Conservation (phyloP, 2,797 vertebrate species). For the Hafferia zeledoni region DNA sequence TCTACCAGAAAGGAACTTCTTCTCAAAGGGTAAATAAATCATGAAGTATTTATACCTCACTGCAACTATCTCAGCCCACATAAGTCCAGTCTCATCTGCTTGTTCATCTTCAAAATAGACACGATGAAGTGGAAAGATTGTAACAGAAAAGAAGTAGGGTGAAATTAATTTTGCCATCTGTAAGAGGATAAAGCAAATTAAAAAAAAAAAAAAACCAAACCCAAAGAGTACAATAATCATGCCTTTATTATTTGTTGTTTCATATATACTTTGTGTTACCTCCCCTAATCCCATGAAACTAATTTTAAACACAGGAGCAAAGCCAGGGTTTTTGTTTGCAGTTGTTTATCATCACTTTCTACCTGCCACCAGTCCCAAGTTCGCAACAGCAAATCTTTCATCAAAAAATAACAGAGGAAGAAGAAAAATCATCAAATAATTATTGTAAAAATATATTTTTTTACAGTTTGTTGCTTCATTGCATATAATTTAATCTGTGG, state of each 20-base stretch:
- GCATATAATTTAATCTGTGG: not conserved
- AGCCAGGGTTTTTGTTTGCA: accelerated
- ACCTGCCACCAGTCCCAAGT: not conserved
- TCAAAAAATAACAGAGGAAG: not conserved
- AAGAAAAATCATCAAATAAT: not conserved
- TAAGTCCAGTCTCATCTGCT: not conserved
- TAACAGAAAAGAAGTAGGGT: not conserved
- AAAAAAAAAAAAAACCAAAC: not conserved
- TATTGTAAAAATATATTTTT: not conserved
- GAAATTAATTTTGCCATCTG: conserved; percentile 23
- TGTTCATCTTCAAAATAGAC: not conserved
- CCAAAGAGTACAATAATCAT: not conserved
- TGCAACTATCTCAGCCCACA: not conserved
- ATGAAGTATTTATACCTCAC: conserved; percentile 7
- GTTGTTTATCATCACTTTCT: not conserved
- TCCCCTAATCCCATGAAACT: not conserved
- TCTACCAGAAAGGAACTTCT: conserved; percentile 23
- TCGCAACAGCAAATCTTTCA: not conserved
- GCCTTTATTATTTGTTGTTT: not conserved
- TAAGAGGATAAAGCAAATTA: not conserved
- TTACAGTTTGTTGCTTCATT: not conserved
- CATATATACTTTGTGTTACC: not conserved
- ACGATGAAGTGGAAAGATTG: not conserved
- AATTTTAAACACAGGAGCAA: not conserved
- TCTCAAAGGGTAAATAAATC: conserved; percentile 54